Evolutionary conservation across 2,888 invertebrate species (phyloP).

Genomic region (Acronicta psi): DNA sequence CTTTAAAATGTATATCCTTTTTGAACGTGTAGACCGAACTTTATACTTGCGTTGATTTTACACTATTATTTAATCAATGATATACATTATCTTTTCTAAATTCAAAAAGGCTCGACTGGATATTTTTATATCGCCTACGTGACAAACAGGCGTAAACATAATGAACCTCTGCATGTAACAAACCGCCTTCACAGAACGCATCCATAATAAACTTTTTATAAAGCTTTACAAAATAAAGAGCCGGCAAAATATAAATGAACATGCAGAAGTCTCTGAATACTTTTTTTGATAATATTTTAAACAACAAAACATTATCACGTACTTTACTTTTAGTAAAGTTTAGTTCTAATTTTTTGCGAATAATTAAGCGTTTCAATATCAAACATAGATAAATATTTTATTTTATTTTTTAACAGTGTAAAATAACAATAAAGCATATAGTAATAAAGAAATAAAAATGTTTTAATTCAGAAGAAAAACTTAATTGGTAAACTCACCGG

Average conservation of each 20-base stretch:
- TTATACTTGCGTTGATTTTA: conserved; percentile 8
- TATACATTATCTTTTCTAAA: conserved; percentile 11
- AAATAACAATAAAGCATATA: not conserved
- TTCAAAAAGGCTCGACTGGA: conserved; percentile 16
- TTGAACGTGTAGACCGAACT: conserved; percentile 14
- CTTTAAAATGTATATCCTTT: conserved; percentile 9
- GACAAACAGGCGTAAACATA: conserved; percentile 17
- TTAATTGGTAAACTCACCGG: conserved; percentile 64
- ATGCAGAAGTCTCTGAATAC: too few relatives aligned
- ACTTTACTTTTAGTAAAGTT: too few relatives aligned
- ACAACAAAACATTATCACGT: too few relatives aligned
- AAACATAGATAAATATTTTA: too few relatives aligned
- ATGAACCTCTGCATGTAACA: conserved; percentile 1
- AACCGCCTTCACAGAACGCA: conserved; percentile 18
- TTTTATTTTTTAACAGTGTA: not conserved
- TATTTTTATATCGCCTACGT: conserved; percentile 4
- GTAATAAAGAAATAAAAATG: not conserved
- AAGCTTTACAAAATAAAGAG: conserved; percentile 15
- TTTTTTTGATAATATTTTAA: too few relatives aligned
- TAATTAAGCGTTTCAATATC: too few relatives aligned
- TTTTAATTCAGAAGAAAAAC: conserved; percentile 5
- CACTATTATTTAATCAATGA: not conserved
- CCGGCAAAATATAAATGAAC: not conserved
- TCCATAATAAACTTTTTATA: conserved; percentile 29
- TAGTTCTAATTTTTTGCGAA: too few relatives aligned